Evolutionary conservation across 2,888 invertebrate genomes (phyloP), one percentile per base, ranked within the genome.

Genomic region (Eupithecia dodoneata): DNA sequence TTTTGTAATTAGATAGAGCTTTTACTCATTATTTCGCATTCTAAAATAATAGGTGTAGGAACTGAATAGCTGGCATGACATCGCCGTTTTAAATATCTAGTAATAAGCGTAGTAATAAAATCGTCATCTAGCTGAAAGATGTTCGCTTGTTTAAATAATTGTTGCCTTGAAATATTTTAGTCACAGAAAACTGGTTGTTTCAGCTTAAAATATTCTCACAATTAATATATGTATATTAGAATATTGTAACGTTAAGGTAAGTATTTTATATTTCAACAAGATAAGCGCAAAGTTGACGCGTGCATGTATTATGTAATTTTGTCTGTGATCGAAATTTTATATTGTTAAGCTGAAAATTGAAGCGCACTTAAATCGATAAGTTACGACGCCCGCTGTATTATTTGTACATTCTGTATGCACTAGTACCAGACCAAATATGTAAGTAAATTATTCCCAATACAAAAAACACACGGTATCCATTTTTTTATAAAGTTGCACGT

Each of bases 301-400:
- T 91, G 87, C 88, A 90, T 88, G 90, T 92, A 90, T 90, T 91
- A 90, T 92, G 93, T 94, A 93, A 94, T 94, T 94, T 93, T 94
- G 92, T 94, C 94, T 94, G 94, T 94, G 94, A 94, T 94, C 93
- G 87, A 94, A 93, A 93, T 93, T 92, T 92, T 93, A 92, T 94
- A 94, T 93, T 91, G 89, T 91, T 94, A 94, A 93, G 94, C 93
- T 92, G 92, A 89, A 89, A 88, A 87, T 84, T 89, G 82, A 90
- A 91, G 87, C 90, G 91, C 91, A 91, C 91, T 87, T 85, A 84
- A 84, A 78, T 85, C 85, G 84, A 82, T 86, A 87, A 87, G 83
- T 81, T 81, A 18, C 65, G 82, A 85, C 81, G 82, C 83, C 86
- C 82, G 83, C 79, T 82, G 83, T 85, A 83, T 84, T 85, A 82